Conservation (phyloP, 2,888 invertebrate genomes). For the Orthosia gracilis region DNA sequence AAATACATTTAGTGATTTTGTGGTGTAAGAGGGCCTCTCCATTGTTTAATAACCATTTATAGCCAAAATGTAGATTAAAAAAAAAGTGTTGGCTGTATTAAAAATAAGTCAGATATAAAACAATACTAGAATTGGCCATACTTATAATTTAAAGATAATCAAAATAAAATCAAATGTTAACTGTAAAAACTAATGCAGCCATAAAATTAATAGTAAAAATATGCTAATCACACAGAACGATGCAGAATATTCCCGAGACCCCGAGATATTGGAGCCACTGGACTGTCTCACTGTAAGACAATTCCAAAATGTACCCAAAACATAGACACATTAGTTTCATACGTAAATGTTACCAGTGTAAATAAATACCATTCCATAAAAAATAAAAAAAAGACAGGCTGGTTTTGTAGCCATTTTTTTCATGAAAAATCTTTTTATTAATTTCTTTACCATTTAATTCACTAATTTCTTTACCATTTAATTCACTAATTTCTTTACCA, state of each 20-base stretch:
- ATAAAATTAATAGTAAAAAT: constrained; percentile 31
- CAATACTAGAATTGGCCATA: neutral
- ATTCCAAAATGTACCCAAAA: constrained; percentile 60
- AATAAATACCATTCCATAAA: constrained; percentile 57
- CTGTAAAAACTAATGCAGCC: neutral
- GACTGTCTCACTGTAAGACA: constrained; percentile 77
- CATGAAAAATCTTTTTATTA: constrained; percentile 6
- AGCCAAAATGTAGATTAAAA: neutral
- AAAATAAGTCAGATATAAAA: neutral
- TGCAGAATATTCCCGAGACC: constrained; percentile 77
- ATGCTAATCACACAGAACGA: constrained; percentile 81
- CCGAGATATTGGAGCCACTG: constrained; percentile 73
- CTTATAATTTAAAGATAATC: neutral
- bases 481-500: constrained; percentile 3
- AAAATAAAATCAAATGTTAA: neutral
- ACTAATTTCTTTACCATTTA: constrained; percentile 27
- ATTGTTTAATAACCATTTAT: no score
- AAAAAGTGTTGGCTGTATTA: neutral
- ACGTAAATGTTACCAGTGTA: constrained; percentile 66
- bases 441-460: constrained; percentile 6
- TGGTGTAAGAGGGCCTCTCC: neutral
- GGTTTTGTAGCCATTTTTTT: constrained; percentile 18
- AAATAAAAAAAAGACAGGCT: neutral
- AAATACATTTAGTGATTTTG: neutral
- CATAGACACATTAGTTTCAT: constrained; percentile 70